Evolutionary conservation across 37 sponge, comb jelly and placozoan genomes (phyloP), one percentile per base, ranked within the genome.

Genomic region (Halichondria panicea): DNA sequence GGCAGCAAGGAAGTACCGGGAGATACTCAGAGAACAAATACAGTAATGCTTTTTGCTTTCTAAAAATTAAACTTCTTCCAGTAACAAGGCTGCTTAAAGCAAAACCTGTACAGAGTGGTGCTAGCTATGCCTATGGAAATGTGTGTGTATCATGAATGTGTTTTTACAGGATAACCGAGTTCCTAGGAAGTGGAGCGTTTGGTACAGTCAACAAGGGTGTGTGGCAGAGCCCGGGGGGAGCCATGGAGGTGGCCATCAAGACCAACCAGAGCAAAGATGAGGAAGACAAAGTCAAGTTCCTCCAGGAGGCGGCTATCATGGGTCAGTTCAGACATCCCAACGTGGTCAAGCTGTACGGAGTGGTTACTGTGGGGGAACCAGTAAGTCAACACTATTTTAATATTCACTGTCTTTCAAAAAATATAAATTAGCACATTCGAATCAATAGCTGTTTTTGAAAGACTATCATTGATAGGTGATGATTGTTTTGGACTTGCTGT

Each of bases 321-420:
- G 77, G 65, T 27, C 77, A 77, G 66, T 77, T 77, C 66, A 63
- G 52, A 63, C 77, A 77, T 34, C 79, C 70, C 45, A 79, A 79
- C 42, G 53, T 79, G 1, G 79, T 79, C 43, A 21, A 57, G 45
- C 58, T 79, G 31, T 31, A 41, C 0, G 79, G 79, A 25, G 58
- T 79, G n/a, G 59, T 68, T 45, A 79, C 70, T 40, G 60, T 68
- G 0, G 69, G 42, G 25, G 68, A 68, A 68, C 70, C 66, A 15
- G 79, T 79, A 39, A 55, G 68, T 55, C n/a, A n/a, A n/a, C n/a
- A n/a, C n/a, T n/a, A n/a, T n/a, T n/a, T n/a, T n/a, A n/a, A n/a
- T n/a, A n/a, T n/a, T n/a, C n/a, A n/a, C n/a, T n/a, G n/a, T n/a
- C n/a, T n/a, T n/a, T n/a, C n/a, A n/a, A n/a, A n/a, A n/a, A n/a